Conservation (phyloP, 2,888 invertebrate species). For the Apodemia duryi region DNA sequence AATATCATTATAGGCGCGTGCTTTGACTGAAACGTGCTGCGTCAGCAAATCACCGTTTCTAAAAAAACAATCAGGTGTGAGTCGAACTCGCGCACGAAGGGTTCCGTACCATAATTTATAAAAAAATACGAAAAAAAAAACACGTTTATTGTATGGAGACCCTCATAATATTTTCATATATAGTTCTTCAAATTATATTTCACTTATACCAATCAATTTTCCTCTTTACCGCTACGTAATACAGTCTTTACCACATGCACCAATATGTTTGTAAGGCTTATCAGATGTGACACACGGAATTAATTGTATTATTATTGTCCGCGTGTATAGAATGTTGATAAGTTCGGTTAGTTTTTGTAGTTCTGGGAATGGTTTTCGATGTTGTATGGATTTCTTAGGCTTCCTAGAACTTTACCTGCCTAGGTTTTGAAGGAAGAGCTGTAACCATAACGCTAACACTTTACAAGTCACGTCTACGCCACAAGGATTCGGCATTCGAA, state of each 20-base stretch:
- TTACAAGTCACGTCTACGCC: background rate
- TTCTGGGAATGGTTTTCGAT: constrained; percentile 56
- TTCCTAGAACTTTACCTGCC: constrained; percentile 45
- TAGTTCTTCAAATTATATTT: constrained; percentile 32
- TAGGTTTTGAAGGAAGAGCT: constrained; percentile 27
- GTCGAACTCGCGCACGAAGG: too few relatives aligned
- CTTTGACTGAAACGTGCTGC: too few relatives aligned
- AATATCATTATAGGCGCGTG: too few relatives aligned
- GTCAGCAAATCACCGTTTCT: too few relatives aligned
- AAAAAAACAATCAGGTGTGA: too few relatives aligned
- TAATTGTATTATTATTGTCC: constrained; percentile 72
- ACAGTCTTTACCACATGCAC: constrained; percentile 31
- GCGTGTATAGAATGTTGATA: constrained; percentile 54
- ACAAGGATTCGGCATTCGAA: constrained; percentile 14
- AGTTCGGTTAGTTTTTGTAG: constrained; percentile 50
- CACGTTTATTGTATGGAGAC: too few relatives aligned
- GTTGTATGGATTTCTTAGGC: constrained; percentile 40
- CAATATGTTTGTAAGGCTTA: constrained; percentile 36
- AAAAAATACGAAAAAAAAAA: too few relatives aligned
- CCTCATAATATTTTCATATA: constrained; percentile 47
- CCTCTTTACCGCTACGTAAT: constrained; percentile 26
- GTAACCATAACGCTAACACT: background rate
- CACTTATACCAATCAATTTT: constrained; percentile 25
- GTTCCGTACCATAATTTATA: too few relatives aligned
- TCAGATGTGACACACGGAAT: constrained; percentile 63